Conservation (phyloP, 2,888 invertebrate genomes). For the Octodonta nipae region DNA sequence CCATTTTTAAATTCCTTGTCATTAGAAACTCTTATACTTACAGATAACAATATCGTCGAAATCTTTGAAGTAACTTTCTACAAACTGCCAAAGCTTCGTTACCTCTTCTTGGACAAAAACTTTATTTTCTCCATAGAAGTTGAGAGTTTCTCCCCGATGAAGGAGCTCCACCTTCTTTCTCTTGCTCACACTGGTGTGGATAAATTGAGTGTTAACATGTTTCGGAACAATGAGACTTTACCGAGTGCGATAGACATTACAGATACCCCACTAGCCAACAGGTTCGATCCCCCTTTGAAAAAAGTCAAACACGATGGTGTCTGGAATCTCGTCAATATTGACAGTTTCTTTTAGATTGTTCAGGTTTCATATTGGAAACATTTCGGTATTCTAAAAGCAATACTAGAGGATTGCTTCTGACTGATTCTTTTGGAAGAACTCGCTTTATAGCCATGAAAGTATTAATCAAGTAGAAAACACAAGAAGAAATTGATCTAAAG, state of each 20-base stretch:
- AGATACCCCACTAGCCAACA: conserved; percentile 28
- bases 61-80: conserved; percentile 29
- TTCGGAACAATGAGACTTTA: conserved; percentile 18
- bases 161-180: conserved; percentile 28
- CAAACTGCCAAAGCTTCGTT: conserved; percentile 27
- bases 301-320: conserved; percentile 27
- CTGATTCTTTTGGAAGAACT: too few relatives aligned
- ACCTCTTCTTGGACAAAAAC: conserved; percentile 29
- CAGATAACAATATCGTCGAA: conserved; percentile 28
- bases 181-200: conserved; percentile 30
- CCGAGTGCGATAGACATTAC: conserved; percentile 30
- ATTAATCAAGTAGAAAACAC: too few relatives aligned
- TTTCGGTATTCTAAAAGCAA: too few relatives aligned
- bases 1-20: conserved; percentile 27
- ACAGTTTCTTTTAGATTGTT: conserved; percentile 8
- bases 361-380: too few relatives aligned
- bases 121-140: conserved; percentile 22
- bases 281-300: conserved; percentile 29
- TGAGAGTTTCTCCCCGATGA: conserved; percentile 27
- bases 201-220: conserved; percentile 29
- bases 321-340: conserved; percentile 21
- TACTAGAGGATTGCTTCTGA: too few relatives aligned
- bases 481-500: too few relatives aligned
- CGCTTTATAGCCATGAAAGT: too few relatives aligned
- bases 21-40: conserved; percentile 27